Evolutionary conservation across 2,888 invertebrate genomes (phyloP).

Genomic region (Dascillus cervinus): DNA sequence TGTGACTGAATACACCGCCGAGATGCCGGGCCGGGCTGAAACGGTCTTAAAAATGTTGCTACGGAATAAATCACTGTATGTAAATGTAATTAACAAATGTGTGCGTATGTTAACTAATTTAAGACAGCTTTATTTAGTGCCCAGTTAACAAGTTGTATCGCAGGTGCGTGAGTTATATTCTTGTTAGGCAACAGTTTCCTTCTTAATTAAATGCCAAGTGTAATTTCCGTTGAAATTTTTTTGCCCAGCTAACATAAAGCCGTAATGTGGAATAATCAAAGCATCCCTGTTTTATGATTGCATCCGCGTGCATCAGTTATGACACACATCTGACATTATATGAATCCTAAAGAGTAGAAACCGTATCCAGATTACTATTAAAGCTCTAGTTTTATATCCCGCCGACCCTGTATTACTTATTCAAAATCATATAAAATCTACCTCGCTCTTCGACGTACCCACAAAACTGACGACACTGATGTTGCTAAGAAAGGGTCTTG

Average conservation of each 20-base stretch:
- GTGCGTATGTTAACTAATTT: too few relatives aligned
- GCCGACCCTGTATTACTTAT: conserved; percentile 19
- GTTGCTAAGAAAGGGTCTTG: conserved; percentile 10
- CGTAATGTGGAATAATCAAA: too few relatives aligned
- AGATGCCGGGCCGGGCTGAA: neutral
- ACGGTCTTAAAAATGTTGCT: too few relatives aligned
- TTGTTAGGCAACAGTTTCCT: too few relatives aligned
- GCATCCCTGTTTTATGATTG: conserved; percentile 11
- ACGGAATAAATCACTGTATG: too few relatives aligned
- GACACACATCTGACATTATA: conserved; percentile 16
- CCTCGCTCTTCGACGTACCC: conserved; percentile 13
- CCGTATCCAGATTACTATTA: conserved; percentile 17
- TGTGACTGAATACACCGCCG: conserved; percentile 19
- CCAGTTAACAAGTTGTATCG: too few relatives aligned
- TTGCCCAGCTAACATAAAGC: too few relatives aligned
- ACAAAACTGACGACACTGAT: conserved; percentile 11
- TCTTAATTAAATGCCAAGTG: too few relatives aligned
- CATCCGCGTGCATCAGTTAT: conserved; percentile 14
- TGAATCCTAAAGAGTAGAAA: conserved; percentile 17
- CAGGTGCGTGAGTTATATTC: too few relatives aligned
- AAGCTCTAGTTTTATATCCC: conserved; percentile 20
- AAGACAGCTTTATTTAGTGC: too few relatives aligned
- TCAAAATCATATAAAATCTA: conserved; percentile 18
- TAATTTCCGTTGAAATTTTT: too few relatives aligned
- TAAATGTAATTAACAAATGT: too few relatives aligned